Evolutionary conservation across 2,888 invertebrate genomes (phyloP).

Genomic region (Dinocampus coccinellae): DNA sequence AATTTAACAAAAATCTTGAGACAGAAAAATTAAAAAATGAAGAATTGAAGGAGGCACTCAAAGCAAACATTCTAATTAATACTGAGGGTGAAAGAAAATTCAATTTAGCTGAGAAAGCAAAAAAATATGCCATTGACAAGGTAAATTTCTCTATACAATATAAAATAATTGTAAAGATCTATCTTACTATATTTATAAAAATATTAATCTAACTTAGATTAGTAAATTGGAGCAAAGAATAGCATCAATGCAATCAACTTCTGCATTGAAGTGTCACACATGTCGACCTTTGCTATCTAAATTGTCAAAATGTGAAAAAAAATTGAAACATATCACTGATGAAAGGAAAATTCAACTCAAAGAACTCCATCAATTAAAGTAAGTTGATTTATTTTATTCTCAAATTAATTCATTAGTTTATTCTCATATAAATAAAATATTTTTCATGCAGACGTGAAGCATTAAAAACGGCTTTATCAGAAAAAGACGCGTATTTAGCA

Average conservation of each 20-base stretch:
- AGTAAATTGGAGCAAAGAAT: conserved; percentile 79
- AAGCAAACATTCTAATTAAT: conserved; percentile 83
- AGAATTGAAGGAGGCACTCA: conserved; percentile 84
- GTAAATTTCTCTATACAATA: too few species aligned
- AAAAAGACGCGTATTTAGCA: conserved; percentile 90
- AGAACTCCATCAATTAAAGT: conserved; percentile 87
- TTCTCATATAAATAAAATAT: background rate
- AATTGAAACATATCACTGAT: conserved; percentile 73
- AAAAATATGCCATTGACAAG: conserved; percentile 77
- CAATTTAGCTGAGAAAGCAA: conserved; percentile 73
- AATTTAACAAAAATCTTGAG: conserved; percentile 69
- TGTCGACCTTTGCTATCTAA: conserved; percentile 77
- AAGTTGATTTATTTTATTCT: conserved; percentile 59
- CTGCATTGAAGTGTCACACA: conserved; percentile 77
- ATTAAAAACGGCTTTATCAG: conserved; percentile 85
- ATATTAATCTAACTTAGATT: conserved; percentile 75
- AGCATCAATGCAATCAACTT: conserved; percentile 78
- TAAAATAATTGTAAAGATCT: conserved; percentile 9
- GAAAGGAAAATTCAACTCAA: conserved; percentile 79
- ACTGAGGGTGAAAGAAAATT: conserved; percentile 74
- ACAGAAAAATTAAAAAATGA: conserved; percentile 74
- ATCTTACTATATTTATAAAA: too few species aligned
- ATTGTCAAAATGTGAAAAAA: conserved; percentile 76
- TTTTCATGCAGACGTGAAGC: conserved; percentile 82
- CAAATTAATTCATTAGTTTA: background rate